These are phyloP conservation scores for Picathartes gymnocephalus DNA, from an alignment of 2,113 vertebrate species.

Conservation along the genomic window DNA sequence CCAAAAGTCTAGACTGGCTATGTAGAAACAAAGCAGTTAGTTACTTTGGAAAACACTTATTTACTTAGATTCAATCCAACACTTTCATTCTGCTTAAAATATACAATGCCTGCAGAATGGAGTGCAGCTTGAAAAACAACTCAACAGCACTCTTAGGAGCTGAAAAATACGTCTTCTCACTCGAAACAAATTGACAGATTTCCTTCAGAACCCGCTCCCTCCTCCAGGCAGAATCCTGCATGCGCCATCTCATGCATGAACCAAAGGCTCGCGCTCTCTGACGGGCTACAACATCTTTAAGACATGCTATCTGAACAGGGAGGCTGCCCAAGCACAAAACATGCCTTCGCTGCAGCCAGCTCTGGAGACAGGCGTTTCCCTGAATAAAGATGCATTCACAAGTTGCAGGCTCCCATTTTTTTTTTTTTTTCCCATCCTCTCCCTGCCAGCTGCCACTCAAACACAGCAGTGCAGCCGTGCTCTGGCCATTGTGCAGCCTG, in stretches of 20 bases:
- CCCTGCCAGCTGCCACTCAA: neutral
- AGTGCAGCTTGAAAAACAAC: conserved; percentile 49
- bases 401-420: neutral
- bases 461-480: neutral
- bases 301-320: neutral
- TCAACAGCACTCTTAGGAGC: conserved; percentile 54
- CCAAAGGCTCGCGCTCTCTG: neutral
- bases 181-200: conserved; percentile 52
- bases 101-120: conserved; percentile 39
- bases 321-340: neutral
- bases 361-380: neutral
- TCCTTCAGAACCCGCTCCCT: conserved; percentile 45
- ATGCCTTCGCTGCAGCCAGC: neutral
- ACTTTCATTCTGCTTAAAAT: conserved; percentile 36
- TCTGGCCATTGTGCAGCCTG: neutral
- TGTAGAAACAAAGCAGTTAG: neutral
- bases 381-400: neutral
- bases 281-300: neutral
- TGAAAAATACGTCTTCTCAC: conserved; percentile 42
- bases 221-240: conserved; percentile 43
- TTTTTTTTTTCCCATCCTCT: neutral
- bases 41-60: conserved; percentile 36
- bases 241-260: conserved; percentile 28
- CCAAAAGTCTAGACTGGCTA: neutral
- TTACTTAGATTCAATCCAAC: conserved; percentile 21